phyloP scores from a whole-genome alignment of 2,797 vertebrate species.

The Adelosebastes latens region DNA sequence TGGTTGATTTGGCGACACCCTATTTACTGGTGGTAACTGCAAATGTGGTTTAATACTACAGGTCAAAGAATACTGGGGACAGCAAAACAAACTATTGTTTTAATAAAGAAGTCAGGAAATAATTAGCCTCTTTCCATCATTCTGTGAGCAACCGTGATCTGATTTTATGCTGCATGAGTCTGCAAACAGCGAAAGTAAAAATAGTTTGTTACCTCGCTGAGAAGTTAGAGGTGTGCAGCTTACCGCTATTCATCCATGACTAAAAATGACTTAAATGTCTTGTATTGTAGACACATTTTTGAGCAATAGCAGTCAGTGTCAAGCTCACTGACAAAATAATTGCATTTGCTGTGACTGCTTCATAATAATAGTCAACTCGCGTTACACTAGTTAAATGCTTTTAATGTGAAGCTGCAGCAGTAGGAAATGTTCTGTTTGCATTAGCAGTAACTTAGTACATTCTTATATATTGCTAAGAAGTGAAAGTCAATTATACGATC shows the following conservation, averaged over 20 bases:
- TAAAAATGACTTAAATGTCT: not conserved
- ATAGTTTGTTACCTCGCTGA: fast-evolving
- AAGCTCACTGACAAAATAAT: not conserved
- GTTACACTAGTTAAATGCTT: not conserved
- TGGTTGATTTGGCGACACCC: not conserved
- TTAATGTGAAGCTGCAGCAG: too few relatives aligned
- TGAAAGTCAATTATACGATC: too few relatives aligned
- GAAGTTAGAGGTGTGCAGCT: not conserved
- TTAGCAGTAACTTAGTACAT: too few relatives aligned
- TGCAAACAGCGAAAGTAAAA: not conserved
- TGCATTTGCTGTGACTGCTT: not conserved
- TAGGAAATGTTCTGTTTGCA: too few relatives aligned
- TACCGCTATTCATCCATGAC: not conserved
- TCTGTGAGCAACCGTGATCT: not conserved
- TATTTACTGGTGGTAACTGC: not conserved
- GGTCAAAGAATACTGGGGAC: fast-evolving
- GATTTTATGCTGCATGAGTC: not conserved
- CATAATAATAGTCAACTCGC: not conserved
- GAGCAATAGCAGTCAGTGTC: fast-evolving
- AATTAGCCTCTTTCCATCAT: too few relatives aligned
- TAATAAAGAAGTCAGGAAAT: not conserved
- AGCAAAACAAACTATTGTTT: not conserved
- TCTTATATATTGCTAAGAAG: too few relatives aligned
- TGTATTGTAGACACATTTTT: not conserved
- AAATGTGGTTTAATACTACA: not conserved